These are phyloP conservation scores for Abrostola tripartita DNA, from an alignment of 2,888 invertebrate genomes.

Conservation along the genomic window DNA sequence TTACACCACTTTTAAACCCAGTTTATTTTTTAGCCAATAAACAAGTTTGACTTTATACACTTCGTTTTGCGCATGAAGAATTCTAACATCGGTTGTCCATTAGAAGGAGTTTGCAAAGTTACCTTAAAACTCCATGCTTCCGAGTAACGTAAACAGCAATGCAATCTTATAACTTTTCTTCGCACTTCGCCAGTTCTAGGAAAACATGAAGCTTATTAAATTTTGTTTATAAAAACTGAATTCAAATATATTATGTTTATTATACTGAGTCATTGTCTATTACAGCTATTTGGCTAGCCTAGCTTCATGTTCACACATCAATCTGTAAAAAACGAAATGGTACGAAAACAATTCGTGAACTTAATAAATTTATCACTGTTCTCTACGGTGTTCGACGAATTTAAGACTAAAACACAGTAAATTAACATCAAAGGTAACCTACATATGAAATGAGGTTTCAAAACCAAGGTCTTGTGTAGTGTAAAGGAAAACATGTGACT, in stretches of 20 bases:
- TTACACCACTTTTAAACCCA: conserved; percentile 12
- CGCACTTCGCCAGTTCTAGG: conserved; percentile 35
- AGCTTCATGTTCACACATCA: conserved; percentile 57
- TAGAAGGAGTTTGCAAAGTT: conserved; percentile 43
- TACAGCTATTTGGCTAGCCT: conserved; percentile 45
- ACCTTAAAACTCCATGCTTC: conserved; percentile 36
- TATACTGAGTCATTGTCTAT: conserved; percentile 26
- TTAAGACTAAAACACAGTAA: conserved; percentile 64
- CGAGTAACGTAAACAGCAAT: conserved; percentile 39
- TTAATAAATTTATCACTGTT: conserved; percentile 72
- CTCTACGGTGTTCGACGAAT: conserved; percentile 51
- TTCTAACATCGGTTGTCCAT: conserved; percentile 51
- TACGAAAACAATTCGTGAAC: conserved; percentile 69
- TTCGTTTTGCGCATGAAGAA: conserved; percentile 26
- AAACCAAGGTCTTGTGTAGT: conserved; percentile 67
- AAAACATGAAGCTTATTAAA: conserved; percentile 42
- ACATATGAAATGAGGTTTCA: conserved; percentile 69
- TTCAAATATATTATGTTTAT: conserved; percentile 25
- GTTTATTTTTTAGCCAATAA: conserved; percentile 7
- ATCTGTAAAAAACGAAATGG: conserved; percentile 62
- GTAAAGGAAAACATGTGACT: conserved; percentile 62
- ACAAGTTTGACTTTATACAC: conserved; percentile 13
- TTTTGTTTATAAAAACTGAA: conserved; percentile 41
- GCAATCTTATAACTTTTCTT: conserved; percentile 45
- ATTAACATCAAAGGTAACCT: conserved; percentile 79